Evolutionary conservation across 2,113 vertebrate genomes (phyloP), one percentile per base, ranked within the genome.

Genomic region (Engystomops pustulosus): DNA sequence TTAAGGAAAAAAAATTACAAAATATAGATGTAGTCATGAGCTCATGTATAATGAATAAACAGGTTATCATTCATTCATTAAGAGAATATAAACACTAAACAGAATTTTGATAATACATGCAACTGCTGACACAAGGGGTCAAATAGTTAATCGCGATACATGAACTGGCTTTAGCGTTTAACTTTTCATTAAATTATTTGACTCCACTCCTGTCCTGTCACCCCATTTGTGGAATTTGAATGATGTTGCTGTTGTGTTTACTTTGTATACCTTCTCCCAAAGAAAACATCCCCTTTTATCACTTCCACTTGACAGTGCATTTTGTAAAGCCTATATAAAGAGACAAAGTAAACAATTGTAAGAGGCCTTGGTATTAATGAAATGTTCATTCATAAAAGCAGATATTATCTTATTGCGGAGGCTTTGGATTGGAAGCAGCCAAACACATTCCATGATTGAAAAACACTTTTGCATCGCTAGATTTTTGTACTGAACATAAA

Each of bases 271-370:
- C 67, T n/a, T 38, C 67, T 34, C 32, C 67, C 67, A 69, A 69
- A 69, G 67, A 69, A 38, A 69, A 69, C 67, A 69, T 69, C 67
- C 67, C 38, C 67, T 34, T 69, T 69, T 69, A 34, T 69, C 67
- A 69, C 67, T 69, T 69, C 67, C 67, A 69, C 67, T 69, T 69
- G 67, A 38, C 67, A 38, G 17, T 69, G 67, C 67, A 69, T 34
- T 69, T 69, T 69, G 67, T 69, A 38, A 69, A 69, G 67, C 67
- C 18, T 38, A n/a, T 34, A 69, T 69, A 34, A 69, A 69, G 67
- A 69, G 67, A 69, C 67, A 69, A 69, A 69, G 32, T 38, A 69
- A 69, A 69, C 67, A 38, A 17, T 38, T n/a, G 67, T 69, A 69
- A 38, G 34, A 69, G 67, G 67, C 32, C 67, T n/a, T 38, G 67